Conservation (phyloP, 1,140 invertebrate genomes). For the Mamestra configurata region DNA sequence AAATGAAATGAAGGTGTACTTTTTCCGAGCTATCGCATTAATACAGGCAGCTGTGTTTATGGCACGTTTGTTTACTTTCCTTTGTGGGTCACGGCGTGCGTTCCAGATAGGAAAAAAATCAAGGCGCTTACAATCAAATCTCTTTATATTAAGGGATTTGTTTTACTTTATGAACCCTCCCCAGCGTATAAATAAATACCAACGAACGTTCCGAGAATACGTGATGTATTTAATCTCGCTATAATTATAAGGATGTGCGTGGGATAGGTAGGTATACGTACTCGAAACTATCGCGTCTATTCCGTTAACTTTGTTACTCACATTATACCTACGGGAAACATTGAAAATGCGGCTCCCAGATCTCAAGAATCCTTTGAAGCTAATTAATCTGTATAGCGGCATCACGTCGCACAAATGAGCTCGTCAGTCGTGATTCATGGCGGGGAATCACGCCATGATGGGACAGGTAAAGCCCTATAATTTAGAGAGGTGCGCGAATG, state of each 20-base stretch:
- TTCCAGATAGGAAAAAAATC: constrained; percentile 46
- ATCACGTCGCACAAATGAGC: constrained; percentile 42
- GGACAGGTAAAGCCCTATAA: constrained; percentile 47
- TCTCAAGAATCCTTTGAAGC: constrained; percentile 46
- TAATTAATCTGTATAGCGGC: constrained; percentile 41
- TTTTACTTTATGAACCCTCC: constrained; percentile 43
- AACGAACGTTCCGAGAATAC: constrained; percentile 30
- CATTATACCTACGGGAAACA: constrained; percentile 26
- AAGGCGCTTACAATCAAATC: constrained; percentile 46
- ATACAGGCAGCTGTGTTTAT: constrained; percentile 48
- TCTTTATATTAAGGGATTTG: constrained; percentile 39
- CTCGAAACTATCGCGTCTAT: constrained; percentile 31
- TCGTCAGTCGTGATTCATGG: constrained; percentile 48
- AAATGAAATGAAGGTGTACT: constrained; percentile 43
- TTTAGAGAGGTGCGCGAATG: constrained; percentile 41
- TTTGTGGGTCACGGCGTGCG: constrained; percentile 61
- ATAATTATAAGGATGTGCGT: constrained; percentile 36
- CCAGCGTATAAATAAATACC: constrained; percentile 39
- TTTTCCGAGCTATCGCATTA: constrained; percentile 51
- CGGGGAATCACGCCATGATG: constrained; percentile 46
- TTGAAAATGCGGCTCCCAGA: constrained; percentile 25
- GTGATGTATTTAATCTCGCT: constrained; percentile 35
- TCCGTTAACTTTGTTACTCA: constrained; percentile 24
- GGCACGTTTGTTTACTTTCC: constrained; percentile 54
- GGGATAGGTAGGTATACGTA: background rate